Percentiles rank a stretch among this genome's conserved stretches.
phyloP scores from a whole-genome alignment of 2,113 vertebrate species.

The Nesogale talazaci region DNA sequence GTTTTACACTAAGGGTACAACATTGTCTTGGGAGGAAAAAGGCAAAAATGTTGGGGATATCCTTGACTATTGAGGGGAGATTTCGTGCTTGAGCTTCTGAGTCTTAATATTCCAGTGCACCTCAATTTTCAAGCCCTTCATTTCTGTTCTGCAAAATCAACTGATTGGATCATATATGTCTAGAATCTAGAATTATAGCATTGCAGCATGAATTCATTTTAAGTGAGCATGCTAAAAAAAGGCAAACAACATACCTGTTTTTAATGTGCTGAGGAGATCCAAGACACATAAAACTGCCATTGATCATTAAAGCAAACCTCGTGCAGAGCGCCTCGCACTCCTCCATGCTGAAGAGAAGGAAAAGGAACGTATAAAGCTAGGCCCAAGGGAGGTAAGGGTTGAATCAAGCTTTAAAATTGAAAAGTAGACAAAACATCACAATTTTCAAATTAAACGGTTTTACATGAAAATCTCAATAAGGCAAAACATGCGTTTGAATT shows the following conservation, averaged over 20 bases:
- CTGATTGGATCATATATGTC: background rate
- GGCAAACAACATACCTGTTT: conserved; percentile 87
- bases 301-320: conserved; percentile 94
- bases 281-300: conserved; percentile 92
- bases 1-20: background rate
- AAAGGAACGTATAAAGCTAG: background rate
- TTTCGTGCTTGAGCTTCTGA: no score
- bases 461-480: background rate
- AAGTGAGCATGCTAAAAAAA: background rate
- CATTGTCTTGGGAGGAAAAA: background rate
- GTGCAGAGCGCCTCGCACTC: conserved; percentile 94
- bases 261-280: conserved; percentile 95
- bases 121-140: background rate
- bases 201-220: rapidly evolving
- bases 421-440: background rate
- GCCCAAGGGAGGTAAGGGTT: rapidly evolving
- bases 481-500: background rate
- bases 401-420: no score
- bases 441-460: background rate
- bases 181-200: background rate
- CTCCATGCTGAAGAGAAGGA: conserved; percentile 89
- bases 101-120: background rate
- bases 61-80: no score
- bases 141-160: background rate
- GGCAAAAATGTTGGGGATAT: background rate